Evolutionary conservation across 2,888 invertebrate genomes (phyloP).

Genomic region (Sussaba pulchella): DNA sequence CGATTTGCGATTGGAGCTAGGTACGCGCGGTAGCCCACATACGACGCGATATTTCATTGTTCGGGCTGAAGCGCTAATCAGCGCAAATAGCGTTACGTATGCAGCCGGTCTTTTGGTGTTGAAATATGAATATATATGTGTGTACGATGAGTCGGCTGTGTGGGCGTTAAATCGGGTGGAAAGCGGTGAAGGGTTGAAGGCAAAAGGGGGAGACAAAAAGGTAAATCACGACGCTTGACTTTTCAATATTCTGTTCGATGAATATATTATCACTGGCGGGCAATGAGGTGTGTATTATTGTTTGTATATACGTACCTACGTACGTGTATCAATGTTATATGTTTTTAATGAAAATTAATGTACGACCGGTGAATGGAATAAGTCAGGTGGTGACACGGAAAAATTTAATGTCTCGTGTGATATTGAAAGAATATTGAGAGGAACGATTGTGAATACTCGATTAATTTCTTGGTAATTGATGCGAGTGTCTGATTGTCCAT

Average conservation of each 20-base stretch:
- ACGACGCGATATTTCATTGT: conserved; percentile 59
- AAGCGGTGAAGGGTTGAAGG: conserved; percentile 25
- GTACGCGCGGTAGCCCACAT: conserved; percentile 15
- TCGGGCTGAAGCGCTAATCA: conserved; percentile 63
- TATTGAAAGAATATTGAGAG: no score
- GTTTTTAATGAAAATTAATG: conserved; percentile 19
- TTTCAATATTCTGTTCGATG: conserved; percentile 50
- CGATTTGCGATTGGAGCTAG: conserved; percentile 8
- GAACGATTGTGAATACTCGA: no score
- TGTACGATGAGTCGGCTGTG: conserved; percentile 48
- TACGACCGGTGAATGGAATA: not conserved
- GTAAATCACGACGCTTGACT: conserved; percentile 51
- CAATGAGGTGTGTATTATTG: conserved; percentile 32
- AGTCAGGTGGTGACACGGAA: no score
- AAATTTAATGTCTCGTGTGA: no score
- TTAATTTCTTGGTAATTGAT: no score
- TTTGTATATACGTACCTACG: conserved; percentile 2
- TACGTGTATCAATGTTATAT: not conserved
- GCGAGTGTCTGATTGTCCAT: no score
- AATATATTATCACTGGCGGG: conserved; percentile 18
- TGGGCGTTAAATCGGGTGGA: conserved; percentile 54
- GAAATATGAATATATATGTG: conserved; percentile 54
- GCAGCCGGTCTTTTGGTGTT: conserved; percentile 29
- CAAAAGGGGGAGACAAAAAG: conserved; percentile 21
- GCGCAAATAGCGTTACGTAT: conserved; percentile 59